These are phyloP conservation scores for Eidolon helvum DNA, from an alignment of 2,113 vertebrate species.

Conservation along the genomic window DNA sequence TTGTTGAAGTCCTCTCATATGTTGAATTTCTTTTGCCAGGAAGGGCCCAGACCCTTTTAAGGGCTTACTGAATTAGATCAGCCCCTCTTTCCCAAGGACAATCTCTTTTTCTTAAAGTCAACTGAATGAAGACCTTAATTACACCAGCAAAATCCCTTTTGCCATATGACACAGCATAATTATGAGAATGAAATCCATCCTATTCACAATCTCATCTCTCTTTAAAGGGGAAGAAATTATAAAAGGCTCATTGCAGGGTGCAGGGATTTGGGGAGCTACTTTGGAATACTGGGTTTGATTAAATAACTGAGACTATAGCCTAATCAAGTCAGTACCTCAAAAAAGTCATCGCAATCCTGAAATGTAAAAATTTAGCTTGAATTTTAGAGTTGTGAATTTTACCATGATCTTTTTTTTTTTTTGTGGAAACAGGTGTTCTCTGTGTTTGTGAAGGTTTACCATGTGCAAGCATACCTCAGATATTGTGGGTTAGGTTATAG, in stretches of 20 bases:
- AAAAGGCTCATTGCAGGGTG: background rate
- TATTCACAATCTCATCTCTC: background rate
- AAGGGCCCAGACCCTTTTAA: background rate
- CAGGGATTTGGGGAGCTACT: background rate
- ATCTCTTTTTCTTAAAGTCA: background rate
- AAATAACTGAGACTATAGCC: background rate
- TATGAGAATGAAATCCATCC: background rate
- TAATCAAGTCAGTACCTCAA: background rate
- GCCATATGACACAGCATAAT: background rate
- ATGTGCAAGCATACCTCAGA: background rate
- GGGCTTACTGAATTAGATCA: background rate
- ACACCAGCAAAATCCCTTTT: background rate
- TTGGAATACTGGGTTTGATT: conserved; percentile 12
- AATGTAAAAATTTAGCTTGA: background rate
- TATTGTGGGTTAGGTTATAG: too few relatives aligned
- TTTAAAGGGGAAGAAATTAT: background rate
- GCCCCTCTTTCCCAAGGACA: background rate
- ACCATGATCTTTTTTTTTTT: conserved; percentile 1
- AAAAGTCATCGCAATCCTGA: background rate
- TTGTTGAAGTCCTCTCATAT: background rate
- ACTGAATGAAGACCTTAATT: background rate
- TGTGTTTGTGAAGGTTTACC: background rate
- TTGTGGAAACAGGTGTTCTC: background rate
- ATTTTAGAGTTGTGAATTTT: conserved; percentile 4
- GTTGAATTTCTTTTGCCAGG: background rate